Base-by-base conservation (phyloP, 2,888 invertebrate genomes). In the Euclidia mi region DNA sequence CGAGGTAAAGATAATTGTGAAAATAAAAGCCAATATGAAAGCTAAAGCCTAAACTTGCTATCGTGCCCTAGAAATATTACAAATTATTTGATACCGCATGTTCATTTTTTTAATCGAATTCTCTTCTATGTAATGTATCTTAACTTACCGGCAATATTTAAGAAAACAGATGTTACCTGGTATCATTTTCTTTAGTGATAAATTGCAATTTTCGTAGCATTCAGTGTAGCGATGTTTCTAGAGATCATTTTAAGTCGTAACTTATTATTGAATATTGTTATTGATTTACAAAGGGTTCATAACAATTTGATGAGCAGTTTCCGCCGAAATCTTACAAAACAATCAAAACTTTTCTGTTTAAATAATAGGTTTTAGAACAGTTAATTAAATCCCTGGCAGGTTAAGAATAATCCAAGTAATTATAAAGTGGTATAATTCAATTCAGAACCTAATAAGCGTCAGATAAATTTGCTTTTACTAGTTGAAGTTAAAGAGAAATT, bases 401-500 rank as follows among this genome's bases (percentile, higher is more conserved):
- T 50, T 38, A 49, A 28, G 34, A 44, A 52, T 41, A 18, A 52
- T 56, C 12, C 20, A 53, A 60, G 42, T 48, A 49, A 53, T 67
- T 51, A 49, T 37, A 57, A 65, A 65, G 46, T 46, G 37, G 47
- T 69, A 65, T 52, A 49, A 55, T 58, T 57, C 42, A 11, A 41
- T 31, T 38, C 20, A 31, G 14, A 65, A 53, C 41, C 34, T 61
- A 57, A 57, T 63, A 53, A 55, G 41, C 44, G 49, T 65, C 20
- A 47, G 46, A 66, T 56, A 63, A 70, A 57, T 65, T 55, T 49
- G 43, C 56, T 61, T 74, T 65, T 59, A 56, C 49, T 47, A 56
- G 43, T 51, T 45, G 4, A 60, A 64, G 45, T 48, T 56, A 49
- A 48, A 49, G 35, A 29, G 38, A 41, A 72, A 65, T 63, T 70